Conservation (phyloP, 2,888 invertebrate genomes). For the Plusia festucae region DNA sequence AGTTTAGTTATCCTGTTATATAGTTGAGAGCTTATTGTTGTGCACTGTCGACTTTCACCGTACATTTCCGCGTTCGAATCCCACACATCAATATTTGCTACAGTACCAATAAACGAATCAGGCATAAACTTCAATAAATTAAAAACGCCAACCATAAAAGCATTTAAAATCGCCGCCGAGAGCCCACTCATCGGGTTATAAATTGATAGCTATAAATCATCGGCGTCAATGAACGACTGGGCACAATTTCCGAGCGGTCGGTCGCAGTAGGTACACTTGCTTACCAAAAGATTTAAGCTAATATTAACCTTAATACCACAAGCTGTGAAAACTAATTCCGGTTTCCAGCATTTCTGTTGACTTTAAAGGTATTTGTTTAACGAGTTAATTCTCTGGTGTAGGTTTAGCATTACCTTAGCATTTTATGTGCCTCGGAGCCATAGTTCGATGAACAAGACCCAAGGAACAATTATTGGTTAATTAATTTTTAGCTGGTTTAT, state of each 20-base stretch:
- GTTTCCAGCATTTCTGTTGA: conserved; percentile 18
- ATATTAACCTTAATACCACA: conserved; percentile 34
- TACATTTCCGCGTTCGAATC: not conserved
- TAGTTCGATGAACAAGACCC: no score
- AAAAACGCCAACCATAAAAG: not conserved
- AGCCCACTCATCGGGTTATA: conserved; percentile 14
- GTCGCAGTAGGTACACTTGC: not conserved
- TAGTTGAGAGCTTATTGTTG: no score
- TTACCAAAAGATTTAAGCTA: conserved; percentile 34
- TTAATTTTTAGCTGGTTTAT: not conserved
- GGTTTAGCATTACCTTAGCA: no score
- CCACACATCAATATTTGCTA: not conserved
- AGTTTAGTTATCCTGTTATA: no score
- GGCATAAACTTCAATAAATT: not conserved
- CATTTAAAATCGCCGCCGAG: conserved; percentile 14
- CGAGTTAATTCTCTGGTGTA: not conserved
- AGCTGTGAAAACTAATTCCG: conserved; percentile 37
- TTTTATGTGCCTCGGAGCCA: not conserved
- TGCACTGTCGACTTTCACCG: no score
- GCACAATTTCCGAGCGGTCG: conserved; percentile 49
- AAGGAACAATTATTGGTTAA: not conserved
- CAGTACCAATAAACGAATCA: not conserved
- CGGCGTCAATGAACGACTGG: conserved; percentile 34
- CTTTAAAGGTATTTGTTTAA: not conserved
- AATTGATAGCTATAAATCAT: conserved; percentile 38